A percentile compares a stretch with the other conserved stretches of the same genome.
Evolutionary conservation across 1,140 invertebrate species (phyloP).

Genomic region (Lerema accius): DNA sequence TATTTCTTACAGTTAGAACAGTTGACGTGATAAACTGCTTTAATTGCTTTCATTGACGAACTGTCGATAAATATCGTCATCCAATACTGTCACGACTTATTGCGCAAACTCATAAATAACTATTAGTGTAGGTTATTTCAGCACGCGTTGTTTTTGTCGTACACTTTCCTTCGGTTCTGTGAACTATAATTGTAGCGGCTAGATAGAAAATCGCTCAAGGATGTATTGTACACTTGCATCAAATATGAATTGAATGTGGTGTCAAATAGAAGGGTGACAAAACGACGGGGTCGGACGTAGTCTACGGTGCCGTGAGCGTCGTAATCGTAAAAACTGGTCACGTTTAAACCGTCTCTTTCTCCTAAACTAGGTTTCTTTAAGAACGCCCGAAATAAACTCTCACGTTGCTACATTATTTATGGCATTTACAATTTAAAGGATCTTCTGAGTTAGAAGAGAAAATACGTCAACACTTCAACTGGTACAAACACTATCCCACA

Average conservation of each 20-base stretch:
- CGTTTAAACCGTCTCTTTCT: constrained; percentile 38
- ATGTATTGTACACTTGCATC: constrained; percentile 28
- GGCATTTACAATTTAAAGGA: too few species aligned
- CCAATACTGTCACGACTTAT: constrained; percentile 1
- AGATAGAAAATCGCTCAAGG: constrained; percentile 17
- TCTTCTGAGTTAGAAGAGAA: too few species aligned
- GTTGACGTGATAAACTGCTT: constrained; percentile 21
- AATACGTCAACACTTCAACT: too few species aligned
- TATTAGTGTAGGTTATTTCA: constrained; percentile 19
- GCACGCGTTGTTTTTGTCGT: constrained; percentile 24
- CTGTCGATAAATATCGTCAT: constrained; percentile 22
- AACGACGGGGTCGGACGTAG: constrained; percentile 40
- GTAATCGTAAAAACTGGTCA: constrained; percentile 62
- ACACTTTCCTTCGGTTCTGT: constrained; percentile 16
- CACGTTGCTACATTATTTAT: too few species aligned
- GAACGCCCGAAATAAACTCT: constrained; percentile 43
- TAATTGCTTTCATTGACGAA: constrained; percentile 9
- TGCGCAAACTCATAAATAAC: constrained; percentile 27
- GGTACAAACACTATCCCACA: too few species aligned
- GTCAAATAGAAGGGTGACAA: constrained; percentile 39
- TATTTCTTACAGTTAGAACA: background rate
- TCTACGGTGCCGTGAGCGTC: constrained; percentile 56
- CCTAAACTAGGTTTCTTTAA: constrained; percentile 20
- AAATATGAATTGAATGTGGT: constrained; percentile 52
- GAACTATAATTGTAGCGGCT: constrained; percentile 22